Evolutionary conservation across 2,797 vertebrate species (phyloP).

Genomic region (Pipistrellus pipistrellus): DNA sequence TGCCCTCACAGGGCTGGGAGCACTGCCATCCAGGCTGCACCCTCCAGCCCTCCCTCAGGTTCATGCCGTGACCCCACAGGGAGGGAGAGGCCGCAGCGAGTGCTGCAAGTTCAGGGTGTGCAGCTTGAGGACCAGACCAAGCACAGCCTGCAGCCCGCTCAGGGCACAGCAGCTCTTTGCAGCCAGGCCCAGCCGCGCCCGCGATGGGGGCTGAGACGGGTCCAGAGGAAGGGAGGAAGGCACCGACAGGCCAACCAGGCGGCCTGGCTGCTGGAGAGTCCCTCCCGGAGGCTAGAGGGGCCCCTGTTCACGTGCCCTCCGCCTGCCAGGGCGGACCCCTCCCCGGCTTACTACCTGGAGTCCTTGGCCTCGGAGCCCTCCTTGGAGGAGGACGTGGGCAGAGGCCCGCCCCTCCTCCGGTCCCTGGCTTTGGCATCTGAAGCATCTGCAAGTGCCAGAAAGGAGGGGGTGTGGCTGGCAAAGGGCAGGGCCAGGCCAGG

Average conservation of each 20-base stretch:
- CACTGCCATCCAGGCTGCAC: background rate
- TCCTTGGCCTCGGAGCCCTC: slow-evolving; percentile 89
- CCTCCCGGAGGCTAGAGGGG: background rate
- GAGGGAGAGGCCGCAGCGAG: background rate
- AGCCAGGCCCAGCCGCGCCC: background rate
- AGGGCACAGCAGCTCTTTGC: background rate
- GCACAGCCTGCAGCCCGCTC: background rate
- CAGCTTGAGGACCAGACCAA: background rate
- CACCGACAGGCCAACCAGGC: background rate
- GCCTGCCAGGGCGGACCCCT: background rate
- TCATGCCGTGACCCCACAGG: background rate
- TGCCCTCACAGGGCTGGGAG: background rate
- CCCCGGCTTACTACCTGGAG: slow-evolving; percentile 89
- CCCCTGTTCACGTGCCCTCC: background rate
- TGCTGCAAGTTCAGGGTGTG: background rate
- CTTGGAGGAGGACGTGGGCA: slow-evolving; percentile 91
- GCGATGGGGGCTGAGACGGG: background rate
- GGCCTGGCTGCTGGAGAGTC: background rate
- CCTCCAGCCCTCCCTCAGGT: background rate
- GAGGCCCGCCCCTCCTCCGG: slow-evolving; percentile 90
- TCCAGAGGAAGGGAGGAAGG: background rate
- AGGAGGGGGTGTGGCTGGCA: background rate
- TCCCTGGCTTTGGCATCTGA: slow-evolving; percentile 92
- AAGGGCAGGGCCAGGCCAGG: background rate
- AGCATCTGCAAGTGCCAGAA: slow-evolving; percentile 89